A percentile compares a stretch with the other conserved stretches of the same genome.
Evolutionary conservation across 2,888 invertebrate species (phyloP).

Genomic region (Dastarcus helophoroides): DNA sequence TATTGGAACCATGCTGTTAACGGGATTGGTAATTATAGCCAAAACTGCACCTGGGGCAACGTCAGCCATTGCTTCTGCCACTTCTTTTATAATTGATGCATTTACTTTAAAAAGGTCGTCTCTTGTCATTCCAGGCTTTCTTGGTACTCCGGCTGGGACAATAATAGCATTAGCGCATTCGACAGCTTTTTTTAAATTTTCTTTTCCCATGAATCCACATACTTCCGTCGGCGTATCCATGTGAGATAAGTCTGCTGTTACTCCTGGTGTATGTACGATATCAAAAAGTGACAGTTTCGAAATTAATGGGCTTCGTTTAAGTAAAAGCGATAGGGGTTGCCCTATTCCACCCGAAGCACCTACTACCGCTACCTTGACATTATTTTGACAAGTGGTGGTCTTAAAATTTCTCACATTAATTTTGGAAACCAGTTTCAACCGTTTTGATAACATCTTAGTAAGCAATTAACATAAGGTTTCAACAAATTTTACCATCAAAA

Average conservation of each 20-base stretch:
- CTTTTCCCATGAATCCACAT: conserved; percentile 33
- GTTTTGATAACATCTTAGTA: too few relatives aligned
- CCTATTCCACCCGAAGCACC: conserved; percentile 98
- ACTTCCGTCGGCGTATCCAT: conserved; percentile 84
- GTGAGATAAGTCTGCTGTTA: conserved; percentile 93
- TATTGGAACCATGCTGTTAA: conserved; percentile 39
- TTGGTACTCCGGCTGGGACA: conserved; percentile 50
- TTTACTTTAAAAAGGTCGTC: conserved; percentile 47
- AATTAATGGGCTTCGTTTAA: conserved; percentile 82
- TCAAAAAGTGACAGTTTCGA: conserved; percentile 82
- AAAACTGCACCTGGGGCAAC: conserved; percentile 34
- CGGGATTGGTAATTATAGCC: conserved; percentile 39
- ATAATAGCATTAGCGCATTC: conserved; percentile 52
- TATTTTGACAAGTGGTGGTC: too few relatives aligned
- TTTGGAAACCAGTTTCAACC: too few relatives aligned
- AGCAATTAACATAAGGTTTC: too few relatives aligned
- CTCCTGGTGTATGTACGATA: conserved; percentile 90
- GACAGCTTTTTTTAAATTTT: conserved; percentile 34
- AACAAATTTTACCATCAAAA: too few relatives aligned
- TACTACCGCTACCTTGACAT: conserved; percentile 88
- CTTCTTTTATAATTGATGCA: conserved; percentile 33
- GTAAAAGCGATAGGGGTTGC: conserved; percentile 82
- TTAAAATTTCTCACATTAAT: too few relatives aligned
- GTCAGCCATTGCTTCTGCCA: conserved; percentile 30
- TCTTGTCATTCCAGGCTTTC: conserved; percentile 48